These are phyloP conservation scores for Anhinga anhinga DNA, from an alignment of 2,113 vertebrate species.

Conservation along the genomic window DNA sequence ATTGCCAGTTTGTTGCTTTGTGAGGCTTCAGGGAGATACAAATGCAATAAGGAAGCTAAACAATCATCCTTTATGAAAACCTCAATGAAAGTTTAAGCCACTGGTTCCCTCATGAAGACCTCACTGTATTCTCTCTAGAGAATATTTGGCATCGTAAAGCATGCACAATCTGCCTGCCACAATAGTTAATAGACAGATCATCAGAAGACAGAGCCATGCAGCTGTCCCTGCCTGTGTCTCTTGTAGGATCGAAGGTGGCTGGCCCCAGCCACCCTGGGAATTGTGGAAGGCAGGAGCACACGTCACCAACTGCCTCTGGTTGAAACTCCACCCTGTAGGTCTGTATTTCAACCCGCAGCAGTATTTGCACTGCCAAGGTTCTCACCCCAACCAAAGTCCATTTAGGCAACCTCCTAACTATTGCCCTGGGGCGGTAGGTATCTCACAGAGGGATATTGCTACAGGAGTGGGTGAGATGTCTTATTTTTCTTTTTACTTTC, in stretches of 20 bases:
- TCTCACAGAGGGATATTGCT: background rate
- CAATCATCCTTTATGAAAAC: background rate
- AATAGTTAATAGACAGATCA: background rate
- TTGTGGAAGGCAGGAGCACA: fast-evolving
- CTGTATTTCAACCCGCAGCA: background rate
- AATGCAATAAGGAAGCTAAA: background rate
- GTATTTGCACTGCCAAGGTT: background rate
- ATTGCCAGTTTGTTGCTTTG: background rate
- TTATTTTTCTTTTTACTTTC: background rate
- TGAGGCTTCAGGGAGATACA: background rate
- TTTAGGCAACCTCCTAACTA: background rate
- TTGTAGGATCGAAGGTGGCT: background rate
- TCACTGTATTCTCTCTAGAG: background rate
- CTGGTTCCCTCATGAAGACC: background rate
- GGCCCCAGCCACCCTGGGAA: background rate
- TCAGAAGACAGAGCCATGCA: background rate
- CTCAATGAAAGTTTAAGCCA: background rate
- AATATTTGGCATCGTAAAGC: background rate
- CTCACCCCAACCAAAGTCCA: background rate
- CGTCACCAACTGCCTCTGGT: background rate
- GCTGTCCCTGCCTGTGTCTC: background rate
- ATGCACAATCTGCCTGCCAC: background rate
- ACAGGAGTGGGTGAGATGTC: background rate
- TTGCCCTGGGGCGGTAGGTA: fast-evolving
- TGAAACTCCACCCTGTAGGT: background rate